Conservation (phyloP, 2,888 invertebrate species). For the Molanna angustata region DNA sequence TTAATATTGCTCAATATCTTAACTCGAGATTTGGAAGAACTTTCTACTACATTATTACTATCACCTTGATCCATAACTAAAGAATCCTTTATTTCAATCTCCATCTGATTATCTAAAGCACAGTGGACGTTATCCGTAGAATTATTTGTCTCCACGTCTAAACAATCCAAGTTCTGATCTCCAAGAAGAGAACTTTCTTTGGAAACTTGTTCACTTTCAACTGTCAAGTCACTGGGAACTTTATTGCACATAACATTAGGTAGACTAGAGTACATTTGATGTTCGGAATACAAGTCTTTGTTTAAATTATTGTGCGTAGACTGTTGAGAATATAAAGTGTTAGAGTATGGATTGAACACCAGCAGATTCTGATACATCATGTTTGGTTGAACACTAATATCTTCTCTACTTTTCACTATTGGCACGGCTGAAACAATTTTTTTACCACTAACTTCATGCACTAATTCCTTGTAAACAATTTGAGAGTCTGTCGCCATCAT, state of each 20-base stretch:
- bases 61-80: slow-evolving; percentile 35
- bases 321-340: slow-evolving; percentile 45
- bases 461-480: slow-evolving; percentile 51
- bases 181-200: not conserved
- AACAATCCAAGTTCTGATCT: not conserved
- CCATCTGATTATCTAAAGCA: not conserved
- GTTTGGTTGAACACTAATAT: slow-evolving; percentile 45
- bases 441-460: slow-evolving; percentile 46
- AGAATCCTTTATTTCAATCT: slow-evolving; percentile 10
- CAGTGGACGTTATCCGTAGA: not conserved
- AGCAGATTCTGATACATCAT: slow-evolving; percentile 53
- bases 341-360: slow-evolving; percentile 51
- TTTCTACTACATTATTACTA: slow-evolving; percentile 7
- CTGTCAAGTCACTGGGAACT: not conserved
- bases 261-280: not conserved
- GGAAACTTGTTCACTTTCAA: slow-evolving; percentile 1
- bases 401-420: slow-evolving; percentile 43
- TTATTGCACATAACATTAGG: slow-evolving; percentile 3
- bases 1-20: slow-evolving; percentile 55
- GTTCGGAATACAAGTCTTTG: slow-evolving; percentile 1
- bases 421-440: slow-evolving; percentile 46
- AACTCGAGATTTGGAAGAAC: slow-evolving; percentile 41
- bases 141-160: not conserved
- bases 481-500: slow-evolving; percentile 53
- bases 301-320: not conserved